Evolutionary conservation across 2,113 vertebrate genomes (phyloP), one percentile per base, ranked within the genome.

Genomic region (Carassius carassius): DNA sequence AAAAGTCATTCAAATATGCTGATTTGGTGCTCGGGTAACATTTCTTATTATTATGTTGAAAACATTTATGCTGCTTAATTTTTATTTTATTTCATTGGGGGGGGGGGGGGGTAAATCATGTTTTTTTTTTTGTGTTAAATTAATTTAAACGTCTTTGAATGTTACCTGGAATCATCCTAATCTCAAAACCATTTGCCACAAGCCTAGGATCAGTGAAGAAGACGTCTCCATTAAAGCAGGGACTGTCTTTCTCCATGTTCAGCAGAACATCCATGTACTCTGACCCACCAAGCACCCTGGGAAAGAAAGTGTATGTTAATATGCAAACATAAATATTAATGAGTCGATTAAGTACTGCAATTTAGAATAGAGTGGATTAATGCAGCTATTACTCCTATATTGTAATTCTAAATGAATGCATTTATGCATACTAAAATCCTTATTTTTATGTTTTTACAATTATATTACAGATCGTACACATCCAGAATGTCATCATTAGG

Each of bases 151-250:
- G 29, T 29, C 2, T 67, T 8, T 17, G 63, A 32, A 29, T 1
- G 62, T 82, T 95, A 99, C 97, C 97, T 96, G 96, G 94, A 89
- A 87, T 92, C 51, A 96, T 81, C 93, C 91, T 96, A 94, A 99
- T 96, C 89, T 93, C 93, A 92, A 99, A 99, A 19, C 97, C 97
- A 86, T 99, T 99, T 83, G 96, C 95, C 87, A 95, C 92, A 25
- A 99, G 96, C 88, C 97, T 95, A 78, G 94, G 91, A 92, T 99
- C 98, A 8, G 95, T 96, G 65, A 98, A 94, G 89, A 94, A 91
- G 89, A 63, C 25, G 17, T 90, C 89, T 86, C 95, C 96, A 32
- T 67, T 90, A 13, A 92, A 90, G 84, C 89, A 91, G 0, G 92
- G 92, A 54, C 78, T 91, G 85, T 92, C 92, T 90, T 94, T 94